Evolutionary conservation across 2,888 invertebrate genomes (phyloP).

Genomic region (Balanococcus diminutus): DNA sequence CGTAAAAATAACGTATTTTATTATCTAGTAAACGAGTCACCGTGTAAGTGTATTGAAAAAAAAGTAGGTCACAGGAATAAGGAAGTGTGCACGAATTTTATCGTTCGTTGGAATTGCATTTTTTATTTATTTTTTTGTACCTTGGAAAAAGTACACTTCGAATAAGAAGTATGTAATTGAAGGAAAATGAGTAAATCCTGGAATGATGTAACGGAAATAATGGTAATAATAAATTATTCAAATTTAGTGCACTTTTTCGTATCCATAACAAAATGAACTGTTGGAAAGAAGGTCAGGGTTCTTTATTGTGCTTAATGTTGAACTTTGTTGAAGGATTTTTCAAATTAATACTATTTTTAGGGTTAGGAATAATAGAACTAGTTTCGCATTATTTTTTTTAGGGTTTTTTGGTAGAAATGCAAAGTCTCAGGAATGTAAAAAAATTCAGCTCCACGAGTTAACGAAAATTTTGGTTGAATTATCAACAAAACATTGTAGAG

Average conservation of each 20-base stretch:
- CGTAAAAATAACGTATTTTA: neutral
- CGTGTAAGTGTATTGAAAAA: neutral
- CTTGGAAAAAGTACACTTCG: neutral
- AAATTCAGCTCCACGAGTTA: too few relatives aligned
- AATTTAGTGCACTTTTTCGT: neutral
- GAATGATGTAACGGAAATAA: neutral
- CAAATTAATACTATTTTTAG: too few relatives aligned
- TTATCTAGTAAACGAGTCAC: neutral
- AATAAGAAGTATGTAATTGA: neutral
- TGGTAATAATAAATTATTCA: neutral
- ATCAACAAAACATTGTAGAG: too few relatives aligned
- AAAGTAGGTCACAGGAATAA: neutral
- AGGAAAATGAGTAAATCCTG: neutral
- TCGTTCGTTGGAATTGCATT: neutral
- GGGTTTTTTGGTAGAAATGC: too few relatives aligned
- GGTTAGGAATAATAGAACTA: too few relatives aligned
- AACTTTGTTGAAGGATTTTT: neutral
- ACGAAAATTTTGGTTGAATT: too few relatives aligned
- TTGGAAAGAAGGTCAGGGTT: neutral
- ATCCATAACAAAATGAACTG: too few relatives aligned
- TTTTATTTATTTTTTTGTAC: neutral
- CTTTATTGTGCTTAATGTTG: too few relatives aligned
- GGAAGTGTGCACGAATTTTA: neutral
- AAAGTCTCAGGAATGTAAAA: too few relatives aligned
- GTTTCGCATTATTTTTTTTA: too few relatives aligned